phyloP scores from a whole-genome alignment of 2,797 vertebrate species.

The Microtus obscurus region DNA sequence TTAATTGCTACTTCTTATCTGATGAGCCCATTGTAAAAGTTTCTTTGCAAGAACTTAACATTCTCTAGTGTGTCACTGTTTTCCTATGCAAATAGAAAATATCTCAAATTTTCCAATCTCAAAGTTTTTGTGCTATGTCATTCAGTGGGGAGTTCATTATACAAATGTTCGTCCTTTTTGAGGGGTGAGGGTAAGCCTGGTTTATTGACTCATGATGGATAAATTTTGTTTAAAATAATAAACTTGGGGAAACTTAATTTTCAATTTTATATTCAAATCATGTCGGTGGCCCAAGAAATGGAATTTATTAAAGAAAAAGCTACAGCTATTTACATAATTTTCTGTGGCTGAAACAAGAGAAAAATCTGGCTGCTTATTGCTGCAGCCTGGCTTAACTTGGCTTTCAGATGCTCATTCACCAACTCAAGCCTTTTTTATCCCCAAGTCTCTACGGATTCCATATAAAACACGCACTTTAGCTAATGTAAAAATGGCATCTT shows the following conservation, averaged over 20 bases:
- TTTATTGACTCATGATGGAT: conserved; percentile 72
- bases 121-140: neutral
- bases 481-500: conserved; percentile 63
- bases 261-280: conserved; percentile 78
- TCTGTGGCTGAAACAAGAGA: conserved; percentile 65
- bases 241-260: conserved; percentile 72
- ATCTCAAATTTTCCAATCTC: conserved; percentile 29
- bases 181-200: neutral
- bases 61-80: conserved; percentile 43
- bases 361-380: conserved; percentile 63
- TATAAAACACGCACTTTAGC: conserved; percentile 62
- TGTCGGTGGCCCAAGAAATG: conserved; percentile 64
- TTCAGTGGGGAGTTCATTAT: conserved; percentile 57
- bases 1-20: conserved; percentile 73
- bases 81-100: conserved; percentile 60
- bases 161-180: conserved; percentile 3
- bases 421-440: conserved; percentile 33
- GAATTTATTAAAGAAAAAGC: conserved; percentile 78
- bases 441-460: conserved; percentile 16
- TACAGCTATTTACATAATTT: conserved; percentile 79
- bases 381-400: conserved; percentile 31
- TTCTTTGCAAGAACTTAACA: conserved; percentile 56
- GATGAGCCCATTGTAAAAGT: conserved; percentile 70
- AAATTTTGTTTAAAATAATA: conserved; percentile 64
- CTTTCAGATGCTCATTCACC: conserved; percentile 65